Evolutionary conservation across 2,113 vertebrate genomes (phyloP), one percentile per base, ranked within the genome.

Genomic region (Crotalus helleri): DNA sequence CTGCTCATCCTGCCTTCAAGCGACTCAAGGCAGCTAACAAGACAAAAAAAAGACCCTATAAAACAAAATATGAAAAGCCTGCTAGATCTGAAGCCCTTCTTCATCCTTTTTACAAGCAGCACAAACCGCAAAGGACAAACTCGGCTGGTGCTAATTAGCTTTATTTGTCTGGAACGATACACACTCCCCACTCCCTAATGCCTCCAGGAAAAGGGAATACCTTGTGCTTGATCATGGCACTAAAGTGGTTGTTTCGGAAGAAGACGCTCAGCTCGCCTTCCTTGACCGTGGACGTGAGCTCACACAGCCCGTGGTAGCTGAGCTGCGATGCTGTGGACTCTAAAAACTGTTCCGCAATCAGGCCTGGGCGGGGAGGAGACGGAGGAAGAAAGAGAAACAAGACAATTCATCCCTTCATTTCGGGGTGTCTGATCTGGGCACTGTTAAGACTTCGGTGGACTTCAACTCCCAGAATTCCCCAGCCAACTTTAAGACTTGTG

Each of bases 231-330:
- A 97, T 98, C 97, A 99, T 98, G 69, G 99, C 99, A 96, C 98
- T 99, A 95, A 99, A 99, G 98, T 99, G 99, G 97, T 99, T 99
- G 98, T 99, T 99, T n/a, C 99, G 98, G 97, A 99, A 99, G 97
- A 99, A 99, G 88, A 99, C 99, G 0, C 98, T 98, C 24, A 99
- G 98, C 91, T 99, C 98, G 0, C 97, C 99, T 92, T 99, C 99
- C 46, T 95, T 98, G 61, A 98, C 98, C 0, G 97, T 95, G 0
- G 98, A 95, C 5, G 98, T 98, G 0, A 99, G 98, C 94, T 99
- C 98, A 6, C 99, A 99, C 26, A 99, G 98, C 19, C 99, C 99
- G 0, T 99, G 99, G 95, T 98, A 99, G 0, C 98, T 99, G 94
- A 99, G 95, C 98, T 99, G 99, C 0, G 99, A 98, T 0, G 99